phyloP scores from a whole-genome alignment of 2,797 vertebrate species.

The Perodicticus potto region DNA sequence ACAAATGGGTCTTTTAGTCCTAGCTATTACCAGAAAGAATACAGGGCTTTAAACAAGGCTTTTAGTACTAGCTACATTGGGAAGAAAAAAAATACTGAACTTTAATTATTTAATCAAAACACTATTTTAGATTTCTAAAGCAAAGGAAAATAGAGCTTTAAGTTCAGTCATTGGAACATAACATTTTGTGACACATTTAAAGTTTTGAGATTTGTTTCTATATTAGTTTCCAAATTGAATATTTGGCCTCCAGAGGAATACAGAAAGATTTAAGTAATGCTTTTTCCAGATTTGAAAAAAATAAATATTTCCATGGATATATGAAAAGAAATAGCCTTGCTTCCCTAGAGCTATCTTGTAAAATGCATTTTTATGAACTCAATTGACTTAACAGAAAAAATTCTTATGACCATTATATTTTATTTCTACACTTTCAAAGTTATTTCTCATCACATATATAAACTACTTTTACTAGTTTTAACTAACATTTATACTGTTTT shows the following conservation, averaged over 20 bases:
- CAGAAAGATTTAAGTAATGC: conserved; percentile 54
- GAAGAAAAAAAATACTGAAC: conserved; percentile 66
- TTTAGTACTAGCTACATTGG: conserved; percentile 41
- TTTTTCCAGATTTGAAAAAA: conserved; percentile 32
- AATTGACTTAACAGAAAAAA: conserved; percentile 55
- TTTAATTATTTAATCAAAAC: conserved; percentile 83
- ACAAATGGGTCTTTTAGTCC: conserved; percentile 70
- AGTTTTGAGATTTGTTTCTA: conserved; percentile 63
- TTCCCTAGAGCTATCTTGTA: conserved; percentile 61
- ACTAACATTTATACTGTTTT: conserved; percentile 28
- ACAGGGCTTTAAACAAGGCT: conserved; percentile 64
- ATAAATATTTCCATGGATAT: conserved; percentile 50
- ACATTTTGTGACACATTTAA: conserved; percentile 50
- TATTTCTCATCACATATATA: neutral
- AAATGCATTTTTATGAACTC: conserved; percentile 69
- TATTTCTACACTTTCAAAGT: conserved; percentile 51
- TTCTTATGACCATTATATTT: conserved; percentile 41
- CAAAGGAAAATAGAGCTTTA: conserved; percentile 83
- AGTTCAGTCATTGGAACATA: conserved; percentile 80
- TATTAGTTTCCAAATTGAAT: conserved; percentile 72
- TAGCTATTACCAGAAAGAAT: conserved; percentile 41
- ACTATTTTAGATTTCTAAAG: conserved; percentile 81
- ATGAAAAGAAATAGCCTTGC: conserved; percentile 60
- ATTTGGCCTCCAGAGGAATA: conserved; percentile 62
- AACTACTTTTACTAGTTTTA: conserved; percentile 44